Percentiles rank a stretch among this genome's conserved stretches.
Conservation (phyloP, 1,140 invertebrate species). For the Sarcophaga peregrina region DNA sequence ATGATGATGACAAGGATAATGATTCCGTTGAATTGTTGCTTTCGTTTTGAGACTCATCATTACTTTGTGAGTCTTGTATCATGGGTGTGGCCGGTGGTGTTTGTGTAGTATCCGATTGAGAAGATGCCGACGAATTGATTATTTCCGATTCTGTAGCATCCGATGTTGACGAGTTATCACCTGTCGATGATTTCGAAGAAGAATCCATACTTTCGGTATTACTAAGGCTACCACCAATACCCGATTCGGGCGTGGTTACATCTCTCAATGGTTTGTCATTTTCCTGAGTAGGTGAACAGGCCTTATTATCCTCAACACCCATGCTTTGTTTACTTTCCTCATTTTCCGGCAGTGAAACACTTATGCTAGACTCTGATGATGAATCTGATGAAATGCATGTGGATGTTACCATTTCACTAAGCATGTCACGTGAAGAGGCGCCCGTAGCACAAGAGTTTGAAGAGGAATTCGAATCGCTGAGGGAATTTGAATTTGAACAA, state of each 20-base stretch:
- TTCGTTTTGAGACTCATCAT: conserved; percentile 25
- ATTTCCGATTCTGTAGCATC: not conserved
- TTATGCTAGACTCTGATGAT: conserved; percentile 40
- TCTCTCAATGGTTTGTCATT: conserved; percentile 48
- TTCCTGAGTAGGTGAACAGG: conserved; percentile 43
- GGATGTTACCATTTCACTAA: conserved; percentile 61
- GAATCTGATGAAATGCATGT: conserved; percentile 57
- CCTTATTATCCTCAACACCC: conserved; percentile 60
- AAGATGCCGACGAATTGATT: conserved; percentile 8
- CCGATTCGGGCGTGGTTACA: conserved; percentile 57
- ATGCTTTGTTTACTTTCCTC: conserved; percentile 38
- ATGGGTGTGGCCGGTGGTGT: conserved; percentile 29
- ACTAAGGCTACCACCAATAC: conserved; percentile 62
- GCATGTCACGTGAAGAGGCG: conserved; percentile 57
- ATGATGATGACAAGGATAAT: conserved; percentile 21
- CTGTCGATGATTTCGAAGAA: conserved; percentile 35
- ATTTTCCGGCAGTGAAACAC: conserved; percentile 12
- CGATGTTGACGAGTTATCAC: conserved; percentile 31
- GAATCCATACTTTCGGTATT: conserved; percentile 58
- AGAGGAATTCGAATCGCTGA: conserved; percentile 44
- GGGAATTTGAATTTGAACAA: conserved; percentile 3
- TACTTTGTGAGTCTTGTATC: not conserved
- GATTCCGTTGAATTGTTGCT: not conserved
- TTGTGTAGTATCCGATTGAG: conserved; percentile 7
- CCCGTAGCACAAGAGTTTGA: conserved; percentile 45